These are phyloP conservation scores for Eristalis arbustorum DNA, from an alignment of 2,888 invertebrate genomes.

Conservation along the genomic window DNA sequence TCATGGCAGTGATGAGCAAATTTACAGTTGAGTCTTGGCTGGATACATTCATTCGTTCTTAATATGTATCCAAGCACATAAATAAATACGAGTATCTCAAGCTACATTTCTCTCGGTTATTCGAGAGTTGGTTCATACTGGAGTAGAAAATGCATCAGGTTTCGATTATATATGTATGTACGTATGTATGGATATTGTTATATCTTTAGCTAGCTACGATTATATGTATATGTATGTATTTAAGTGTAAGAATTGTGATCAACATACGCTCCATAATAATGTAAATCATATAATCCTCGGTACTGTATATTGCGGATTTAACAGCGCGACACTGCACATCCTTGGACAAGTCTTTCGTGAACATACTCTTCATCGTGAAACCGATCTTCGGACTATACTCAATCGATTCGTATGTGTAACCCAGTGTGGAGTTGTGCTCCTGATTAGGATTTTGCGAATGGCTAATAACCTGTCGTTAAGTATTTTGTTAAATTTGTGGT, in stretches of 20 bases:
- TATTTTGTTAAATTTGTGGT: slow-evolving; percentile 51
- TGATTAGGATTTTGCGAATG: slow-evolving; percentile 71
- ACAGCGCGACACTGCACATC: not conserved
- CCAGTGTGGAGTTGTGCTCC: slow-evolving; percentile 70
- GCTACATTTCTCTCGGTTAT: slow-evolving; percentile 7
- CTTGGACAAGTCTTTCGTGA: not conserved
- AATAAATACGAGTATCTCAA: slow-evolving; percentile 13
- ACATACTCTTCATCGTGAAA: slow-evolving; percentile 71
- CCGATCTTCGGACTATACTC: slow-evolving; percentile 74
- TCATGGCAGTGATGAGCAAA: slow-evolving; percentile 34
- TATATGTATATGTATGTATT: not conserved
- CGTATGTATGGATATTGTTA: not conserved
- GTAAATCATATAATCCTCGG: not conserved
- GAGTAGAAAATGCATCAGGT: not conserved
- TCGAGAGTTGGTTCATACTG: not conserved
- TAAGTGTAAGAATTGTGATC: not conserved
- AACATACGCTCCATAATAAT: not conserved
- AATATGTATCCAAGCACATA: slow-evolving; percentile 1
- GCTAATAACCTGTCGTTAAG: slow-evolving; percentile 67
- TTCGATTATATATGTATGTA: not conserved
- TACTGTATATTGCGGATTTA: not conserved
- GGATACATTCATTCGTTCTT: not conserved
- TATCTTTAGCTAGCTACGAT: not conserved
- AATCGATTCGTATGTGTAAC: slow-evolving; percentile 69
- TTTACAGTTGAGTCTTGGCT: slow-evolving; percentile 55